phyloP scores from a whole-genome alignment of 2,113 vertebrate genomes.

The Cettia cetti region DNA sequence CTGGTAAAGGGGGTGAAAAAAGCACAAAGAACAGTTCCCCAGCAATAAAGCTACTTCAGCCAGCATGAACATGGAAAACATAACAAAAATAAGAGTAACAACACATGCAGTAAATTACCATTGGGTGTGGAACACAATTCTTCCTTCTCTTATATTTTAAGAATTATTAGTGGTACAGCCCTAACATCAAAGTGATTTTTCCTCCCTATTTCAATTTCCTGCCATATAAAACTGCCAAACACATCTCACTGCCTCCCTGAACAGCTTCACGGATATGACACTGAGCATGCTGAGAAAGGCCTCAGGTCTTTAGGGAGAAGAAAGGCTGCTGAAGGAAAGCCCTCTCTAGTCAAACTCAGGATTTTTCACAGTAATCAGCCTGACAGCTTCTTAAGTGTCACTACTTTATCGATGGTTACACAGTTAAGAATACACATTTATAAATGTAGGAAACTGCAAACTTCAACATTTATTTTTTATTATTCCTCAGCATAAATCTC shows the following conservation, averaged over 20 bases:
- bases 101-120: not conserved
- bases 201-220: slow-evolving; percentile 39
- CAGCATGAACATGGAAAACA: not conserved
- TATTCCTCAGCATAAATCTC: not conserved
- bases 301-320: not conserved
- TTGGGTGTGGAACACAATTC: not conserved
- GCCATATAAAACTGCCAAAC: not conserved
- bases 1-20: not conserved
- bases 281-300: not conserved
- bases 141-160: not conserved
- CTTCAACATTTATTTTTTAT: not conserved
- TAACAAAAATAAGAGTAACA: not conserved
- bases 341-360: not conserved
- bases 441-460: not conserved
- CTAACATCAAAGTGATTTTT: slow-evolving; percentile 41
- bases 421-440: not conserved
- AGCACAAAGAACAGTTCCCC: not conserved
- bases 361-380: not conserved
- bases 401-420: not conserved
- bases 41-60: not conserved
- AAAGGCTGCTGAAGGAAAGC: not conserved
- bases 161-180: not conserved
- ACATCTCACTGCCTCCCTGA: not conserved
- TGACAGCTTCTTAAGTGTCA: not conserved
- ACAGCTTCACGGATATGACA: not conserved